These are phyloP conservation scores for Cetonia aurata DNA, from an alignment of 2,888 invertebrate species.

Conservation along the genomic window DNA sequence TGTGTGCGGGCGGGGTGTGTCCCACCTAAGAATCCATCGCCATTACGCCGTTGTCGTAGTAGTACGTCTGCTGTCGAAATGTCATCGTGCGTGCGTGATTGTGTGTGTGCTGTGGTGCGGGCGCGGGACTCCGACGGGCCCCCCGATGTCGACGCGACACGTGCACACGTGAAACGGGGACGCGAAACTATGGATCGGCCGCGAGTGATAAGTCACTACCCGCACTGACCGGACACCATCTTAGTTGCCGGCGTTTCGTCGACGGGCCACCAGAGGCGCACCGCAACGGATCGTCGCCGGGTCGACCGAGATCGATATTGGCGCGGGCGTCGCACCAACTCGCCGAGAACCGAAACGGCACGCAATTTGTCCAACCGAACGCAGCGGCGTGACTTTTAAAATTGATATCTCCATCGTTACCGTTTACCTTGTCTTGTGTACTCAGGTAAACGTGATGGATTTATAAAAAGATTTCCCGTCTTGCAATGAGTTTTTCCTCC, in stretches of 20 bases:
- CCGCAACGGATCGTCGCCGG: constrained; percentile 37
- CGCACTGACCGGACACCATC: constrained; percentile 57
- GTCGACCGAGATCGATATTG: constrained; percentile 47
- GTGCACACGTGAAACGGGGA: constrained; percentile 49
- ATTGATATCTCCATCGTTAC: constrained; percentile 1
- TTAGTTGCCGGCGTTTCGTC: constrained; percentile 52
- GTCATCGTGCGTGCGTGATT: constrained; percentile 47
- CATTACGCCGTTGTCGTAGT: constrained; percentile 47
- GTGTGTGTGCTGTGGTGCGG: constrained; percentile 27
- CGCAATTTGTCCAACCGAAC: constrained; percentile 15
- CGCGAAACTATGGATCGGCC: constrained; percentile 46
- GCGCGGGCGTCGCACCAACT: constrained; percentile 39
- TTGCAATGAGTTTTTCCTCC: too few species aligned
- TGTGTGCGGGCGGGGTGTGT: constrained; percentile 50
- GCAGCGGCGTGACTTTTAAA: constrained; percentile 8
- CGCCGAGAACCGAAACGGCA: neutral
- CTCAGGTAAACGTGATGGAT: too few species aligned
- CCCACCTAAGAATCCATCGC: constrained; percentile 49
- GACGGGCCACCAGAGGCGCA: constrained; percentile 53
- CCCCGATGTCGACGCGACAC: constrained; percentile 25
- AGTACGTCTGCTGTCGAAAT: constrained; percentile 44
- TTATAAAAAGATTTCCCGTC: too few species aligned
- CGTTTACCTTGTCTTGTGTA: neutral
- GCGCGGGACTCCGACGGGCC: constrained; percentile 45
- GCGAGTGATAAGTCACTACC: constrained; percentile 56